These are phyloP conservation scores for Lasiommata megera DNA, from an alignment of 2,888 invertebrate species.

Conservation along the genomic window DNA sequence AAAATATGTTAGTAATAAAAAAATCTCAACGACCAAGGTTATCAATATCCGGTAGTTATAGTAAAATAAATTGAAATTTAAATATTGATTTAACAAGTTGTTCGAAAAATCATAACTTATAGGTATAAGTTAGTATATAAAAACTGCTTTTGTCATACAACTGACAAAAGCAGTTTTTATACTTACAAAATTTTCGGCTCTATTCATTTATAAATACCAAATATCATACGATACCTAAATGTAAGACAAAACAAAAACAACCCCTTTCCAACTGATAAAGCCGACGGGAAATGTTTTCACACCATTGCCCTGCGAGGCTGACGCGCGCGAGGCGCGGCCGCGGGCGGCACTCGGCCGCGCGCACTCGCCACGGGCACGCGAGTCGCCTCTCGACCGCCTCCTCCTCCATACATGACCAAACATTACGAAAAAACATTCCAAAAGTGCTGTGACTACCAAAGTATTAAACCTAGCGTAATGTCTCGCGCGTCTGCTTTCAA, in stretches of 20 bases:
- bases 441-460: conserved; percentile 20
- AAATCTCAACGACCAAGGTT: too few relatives aligned
- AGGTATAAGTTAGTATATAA: too few relatives aligned
- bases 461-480: conserved; percentile 42
- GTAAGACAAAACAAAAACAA: neutral
- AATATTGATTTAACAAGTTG: too few relatives aligned
- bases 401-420: conserved; percentile 19
- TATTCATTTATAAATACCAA: neutral
- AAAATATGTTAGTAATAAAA: too few relatives aligned
- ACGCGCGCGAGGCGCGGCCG: conserved; percentile 6
- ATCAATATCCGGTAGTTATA: too few relatives aligned
- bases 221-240: neutral
- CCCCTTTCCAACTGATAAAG: conserved; percentile 18
- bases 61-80: too few relatives aligned
- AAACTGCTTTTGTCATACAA: too few relatives aligned
- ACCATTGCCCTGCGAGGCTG: conserved; percentile 13
- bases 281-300: conserved; percentile 14
- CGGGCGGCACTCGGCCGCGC: conserved; percentile 32
- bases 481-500: conserved; percentile 63
- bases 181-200: too few relatives aligned
- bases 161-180: too few relatives aligned
- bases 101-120: too few relatives aligned
- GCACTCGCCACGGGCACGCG: conserved; percentile 24
- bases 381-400: conserved; percentile 5
- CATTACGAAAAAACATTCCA: neutral